These are phyloP conservation scores for Eurytoma adleriae DNA, from an alignment of 2,888 invertebrate genomes.

Conservation along the genomic window DNA sequence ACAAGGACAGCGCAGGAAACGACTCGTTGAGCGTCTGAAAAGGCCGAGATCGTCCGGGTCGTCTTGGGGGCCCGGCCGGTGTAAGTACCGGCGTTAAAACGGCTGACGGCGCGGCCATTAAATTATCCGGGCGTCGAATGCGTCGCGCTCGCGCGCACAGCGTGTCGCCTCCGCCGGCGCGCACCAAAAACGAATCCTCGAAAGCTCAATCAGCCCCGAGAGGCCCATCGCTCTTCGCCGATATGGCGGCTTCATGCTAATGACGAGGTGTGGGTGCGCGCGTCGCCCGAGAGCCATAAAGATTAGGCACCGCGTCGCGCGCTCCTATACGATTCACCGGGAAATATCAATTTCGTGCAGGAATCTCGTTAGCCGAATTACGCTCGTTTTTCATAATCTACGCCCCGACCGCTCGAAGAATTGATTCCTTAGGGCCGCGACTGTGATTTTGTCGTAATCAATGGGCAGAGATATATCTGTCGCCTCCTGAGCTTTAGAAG, in stretches of 20 bases:
- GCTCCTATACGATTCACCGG: not conserved
- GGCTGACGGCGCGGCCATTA: conserved; percentile 1
- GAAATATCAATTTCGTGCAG: not conserved
- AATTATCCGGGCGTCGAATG: conserved; percentile 30
- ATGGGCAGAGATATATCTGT: no score
- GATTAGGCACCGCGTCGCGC: not conserved
- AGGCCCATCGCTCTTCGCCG: conserved; percentile 21
- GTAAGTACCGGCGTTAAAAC: not conserved
- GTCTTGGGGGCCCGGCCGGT: conserved; percentile 10
- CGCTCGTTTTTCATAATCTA: not conserved
- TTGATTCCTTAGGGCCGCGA: no score
- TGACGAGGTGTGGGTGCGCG: conserved; percentile 9
- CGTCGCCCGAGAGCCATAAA: not conserved
- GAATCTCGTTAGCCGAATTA: not conserved
- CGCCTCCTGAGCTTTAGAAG: no score
- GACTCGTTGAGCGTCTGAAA: conserved; percentile 19
- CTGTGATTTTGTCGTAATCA: no score
- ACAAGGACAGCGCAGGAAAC: conserved; percentile 6
- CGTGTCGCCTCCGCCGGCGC: not conserved
- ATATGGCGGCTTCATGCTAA: conserved; percentile 42
- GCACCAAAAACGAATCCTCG: conserved; percentile 28
- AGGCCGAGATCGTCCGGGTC: conserved; percentile 11
- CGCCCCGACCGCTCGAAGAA: no score
- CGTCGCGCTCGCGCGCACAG: conserved; percentile 7
- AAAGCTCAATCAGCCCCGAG: conserved; percentile 37